Evolutionary conservation across 2,113 vertebrate species (phyloP), one percentile per base, ranked within the genome.

Genomic region (Notothenia coriiceps): DNA sequence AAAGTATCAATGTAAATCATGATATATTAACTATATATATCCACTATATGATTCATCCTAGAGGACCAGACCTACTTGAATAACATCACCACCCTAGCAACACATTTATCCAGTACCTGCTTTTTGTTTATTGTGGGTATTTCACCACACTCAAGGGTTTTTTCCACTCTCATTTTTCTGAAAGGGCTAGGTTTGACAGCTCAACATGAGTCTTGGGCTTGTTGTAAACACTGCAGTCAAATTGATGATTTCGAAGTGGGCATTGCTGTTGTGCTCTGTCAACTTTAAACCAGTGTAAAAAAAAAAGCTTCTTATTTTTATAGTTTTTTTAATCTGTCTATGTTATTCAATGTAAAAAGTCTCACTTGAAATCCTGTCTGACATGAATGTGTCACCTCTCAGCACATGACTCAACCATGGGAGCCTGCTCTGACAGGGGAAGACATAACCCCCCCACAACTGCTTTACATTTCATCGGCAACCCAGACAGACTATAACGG

Each of bases 371-470:
- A 63, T 74, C 35, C 22, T 55, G 59, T 22, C 43, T 54, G 63
- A 84, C 49, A 46, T 20, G 72, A 62, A 52, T 75, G 59, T 82
- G 82, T 81, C 86, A 89, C 77, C 74, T 71, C 47, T 52, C 57
- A 81, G 43, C 86, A 82, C 35, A 86, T 84, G 85, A 87, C 75
- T 89, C 80, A 76, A 76, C 80, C 72, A 86, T 57, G 44, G 69
- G 59, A 80, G 75, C 35, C 66, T 74, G 20, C 56, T 76, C 66
- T 69, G 77, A 83, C 52, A 40, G 18, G 6, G 20, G 7, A 22
- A 50, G 40, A 66, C 56, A 64, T 20, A 59, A 65, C 20, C 49
- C 3, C 51, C 74, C 11, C 15, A 82, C 67, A 51, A 84, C 46
- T 81, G 74, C 76, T 86, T 84, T 84, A 68, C 44, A 82, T 74